Evolutionary conservation across 1,140 invertebrate genomes (phyloP).

Genomic region (Drosophila tsacasi): DNA sequence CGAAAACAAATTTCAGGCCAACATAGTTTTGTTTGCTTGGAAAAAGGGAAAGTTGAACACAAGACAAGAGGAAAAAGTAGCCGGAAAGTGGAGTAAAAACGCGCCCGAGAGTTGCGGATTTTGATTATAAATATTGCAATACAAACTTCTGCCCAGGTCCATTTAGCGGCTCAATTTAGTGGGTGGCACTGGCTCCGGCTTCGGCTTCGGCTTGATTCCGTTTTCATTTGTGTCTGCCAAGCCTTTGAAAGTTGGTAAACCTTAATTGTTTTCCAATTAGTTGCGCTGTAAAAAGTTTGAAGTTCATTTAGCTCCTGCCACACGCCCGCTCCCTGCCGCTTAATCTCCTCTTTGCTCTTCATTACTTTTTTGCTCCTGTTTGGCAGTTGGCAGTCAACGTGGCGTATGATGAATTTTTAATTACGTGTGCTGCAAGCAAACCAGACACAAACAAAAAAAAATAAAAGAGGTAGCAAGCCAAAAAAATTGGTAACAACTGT

Average conservation of each 20-base stretch:
- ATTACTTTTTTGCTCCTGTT: slow-evolving; percentile 20
- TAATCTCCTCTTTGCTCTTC: slow-evolving; percentile 10
- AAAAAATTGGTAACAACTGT: slow-evolving; percentile 49
- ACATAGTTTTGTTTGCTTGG: slow-evolving; percentile 47
- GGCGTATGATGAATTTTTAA: slow-evolving; percentile 83
- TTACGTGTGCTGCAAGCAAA: slow-evolving; percentile 60
- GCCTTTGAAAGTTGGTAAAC: slow-evolving; percentile 48
- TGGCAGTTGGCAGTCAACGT: slow-evolving; percentile 56
- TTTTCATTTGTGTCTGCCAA: slow-evolving; percentile 38
- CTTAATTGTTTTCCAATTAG: slow-evolving; percentile 78
- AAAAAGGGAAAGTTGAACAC: slow-evolving; percentile 34
- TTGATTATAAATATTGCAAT: slow-evolving; percentile 59
- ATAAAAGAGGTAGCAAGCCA: slow-evolving; percentile 1
- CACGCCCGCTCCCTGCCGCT: slow-evolving; percentile 14
- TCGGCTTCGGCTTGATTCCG: slow-evolving; percentile 21
- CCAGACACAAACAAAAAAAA: slow-evolving; percentile 31
- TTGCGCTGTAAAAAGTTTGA: slow-evolving; percentile 64
- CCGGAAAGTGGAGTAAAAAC: slow-evolving; percentile 35
- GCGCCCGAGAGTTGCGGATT: slow-evolving; percentile 18
- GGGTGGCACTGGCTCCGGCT: slow-evolving; percentile 20
- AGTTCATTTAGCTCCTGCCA: slow-evolving; percentile 65
- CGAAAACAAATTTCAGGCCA: slow-evolving; percentile 50
- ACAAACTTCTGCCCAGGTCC: slow-evolving; percentile 15
- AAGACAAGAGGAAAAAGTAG: slow-evolving; percentile 48
- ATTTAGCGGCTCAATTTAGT: slow-evolving; percentile 38